phyloP scores from a whole-genome alignment of 2,113 vertebrate species.

The Apodemus sylvaticus region DNA sequence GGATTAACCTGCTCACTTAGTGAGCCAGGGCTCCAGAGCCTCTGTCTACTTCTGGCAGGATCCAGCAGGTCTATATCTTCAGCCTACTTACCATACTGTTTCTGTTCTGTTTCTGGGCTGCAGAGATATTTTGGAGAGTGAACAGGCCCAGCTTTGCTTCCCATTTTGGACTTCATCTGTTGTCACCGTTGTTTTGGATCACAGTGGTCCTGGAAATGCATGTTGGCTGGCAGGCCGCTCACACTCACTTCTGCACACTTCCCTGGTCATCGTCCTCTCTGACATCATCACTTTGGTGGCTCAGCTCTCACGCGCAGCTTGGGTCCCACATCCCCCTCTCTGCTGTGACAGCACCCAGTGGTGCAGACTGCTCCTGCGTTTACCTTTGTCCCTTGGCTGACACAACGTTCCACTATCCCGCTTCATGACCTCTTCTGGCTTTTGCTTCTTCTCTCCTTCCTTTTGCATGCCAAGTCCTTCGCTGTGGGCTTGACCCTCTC shows the following conservation, averaged over 20 bases:
- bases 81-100: neutral
- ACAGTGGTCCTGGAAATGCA: neutral
- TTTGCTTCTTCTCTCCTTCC: neutral
- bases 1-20: neutral
- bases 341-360: neutral
- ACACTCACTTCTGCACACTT: neutral
- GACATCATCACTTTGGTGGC: neutral
- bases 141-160: neutral
- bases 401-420: neutral
- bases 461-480: neutral
- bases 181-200: neutral
- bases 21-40: neutral
- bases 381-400: neutral
- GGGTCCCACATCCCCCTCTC: neutral
- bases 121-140: slow-evolving; percentile 23
- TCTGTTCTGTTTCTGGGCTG: slow-evolving; percentile 32
- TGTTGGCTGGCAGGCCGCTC: neutral
- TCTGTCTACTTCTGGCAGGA: neutral
- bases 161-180: slow-evolving; percentile 33
- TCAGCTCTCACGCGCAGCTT: neutral
- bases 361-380: neutral
- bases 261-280: neutral
- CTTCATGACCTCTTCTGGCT: neutral
- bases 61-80: neutral
- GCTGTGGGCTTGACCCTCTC: neutral